phyloP scores from a whole-genome alignment of 1,140 invertebrate species.

The Dysdera silvatica region DNA sequence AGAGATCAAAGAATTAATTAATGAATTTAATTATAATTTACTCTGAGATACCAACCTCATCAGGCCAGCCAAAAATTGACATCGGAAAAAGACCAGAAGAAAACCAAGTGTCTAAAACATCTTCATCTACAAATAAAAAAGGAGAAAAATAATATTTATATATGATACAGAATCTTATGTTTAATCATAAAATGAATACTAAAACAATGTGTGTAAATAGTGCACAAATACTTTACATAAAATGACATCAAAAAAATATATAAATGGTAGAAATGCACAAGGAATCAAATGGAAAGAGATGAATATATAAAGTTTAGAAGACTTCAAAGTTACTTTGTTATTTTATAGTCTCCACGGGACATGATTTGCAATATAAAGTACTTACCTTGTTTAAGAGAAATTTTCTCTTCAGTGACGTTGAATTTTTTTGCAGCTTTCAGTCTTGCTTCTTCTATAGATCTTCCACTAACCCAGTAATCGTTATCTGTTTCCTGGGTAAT shows the following conservation, averaged over 20 bases:
- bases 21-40: background rate
- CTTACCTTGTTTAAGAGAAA: slow-evolving; percentile 58
- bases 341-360: no score
- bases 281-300: no score
- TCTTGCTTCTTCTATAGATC: slow-evolving; percentile 71
- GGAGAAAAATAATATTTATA: background rate
- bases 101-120: slow-evolving; percentile 99
- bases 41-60: slow-evolving; percentile 52
- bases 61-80: slow-evolving; percentile 96
- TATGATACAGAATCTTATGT: background rate
- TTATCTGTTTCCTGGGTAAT: slow-evolving; percentile 10
- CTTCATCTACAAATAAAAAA: slow-evolving; percentile 69
- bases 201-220: no score
- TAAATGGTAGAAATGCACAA: no score
- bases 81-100: slow-evolving; percentile 96
- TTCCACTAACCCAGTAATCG: slow-evolving; percentile 82
- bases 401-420: slow-evolving; percentile 50
- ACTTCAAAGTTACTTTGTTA: no score
- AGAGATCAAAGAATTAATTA: background rate
- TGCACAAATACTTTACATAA: no score
- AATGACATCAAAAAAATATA: background rate
- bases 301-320: no score
- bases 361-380: background rate
- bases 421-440: slow-evolving; percentile 76
- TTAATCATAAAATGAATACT: background rate